Percentiles rank a stretch among this genome's conserved stretches.
Evolutionary conservation across 2,888 invertebrate species (phyloP).

Genomic region (Cephus nigrinus): DNA sequence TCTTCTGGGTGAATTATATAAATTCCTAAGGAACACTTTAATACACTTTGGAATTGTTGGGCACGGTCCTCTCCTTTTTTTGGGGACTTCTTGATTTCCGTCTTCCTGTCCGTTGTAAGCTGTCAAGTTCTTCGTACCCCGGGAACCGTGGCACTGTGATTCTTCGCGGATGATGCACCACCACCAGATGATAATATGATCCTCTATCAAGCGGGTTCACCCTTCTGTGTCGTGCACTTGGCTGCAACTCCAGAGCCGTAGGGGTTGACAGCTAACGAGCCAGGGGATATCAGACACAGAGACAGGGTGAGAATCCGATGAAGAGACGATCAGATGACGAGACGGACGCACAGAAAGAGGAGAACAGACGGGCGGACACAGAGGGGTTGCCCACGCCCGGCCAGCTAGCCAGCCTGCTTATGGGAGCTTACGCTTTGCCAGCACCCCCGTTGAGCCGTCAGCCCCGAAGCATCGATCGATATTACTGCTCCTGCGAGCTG

Average conservation of each 20-base stretch:
- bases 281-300: not conserved
- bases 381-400: constrained; percentile 39
- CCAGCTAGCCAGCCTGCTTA: constrained; percentile 41
- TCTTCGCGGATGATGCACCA: not conserved
- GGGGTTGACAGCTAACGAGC: not conserved
- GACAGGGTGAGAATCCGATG: not conserved
- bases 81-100: not conserved
- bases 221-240: not conserved
- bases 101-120: not conserved
- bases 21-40: not conserved
- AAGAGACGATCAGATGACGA: not conserved
- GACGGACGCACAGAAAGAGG: constrained; percentile 20
- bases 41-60: not conserved
- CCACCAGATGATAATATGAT: not conserved
- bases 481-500: constrained; percentile 62
- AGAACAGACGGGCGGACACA: constrained; percentile 8
- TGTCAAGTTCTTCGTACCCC: not conserved
- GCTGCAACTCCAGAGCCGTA: not conserved
- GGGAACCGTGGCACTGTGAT: not conserved
- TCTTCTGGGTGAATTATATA: not conserved
- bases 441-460: constrained; percentile 31
- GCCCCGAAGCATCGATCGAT: constrained; percentile 58
- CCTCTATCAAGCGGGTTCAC: not conserved
- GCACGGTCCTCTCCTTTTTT: not conserved
- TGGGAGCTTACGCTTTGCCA: constrained; percentile 31